Conservation (phyloP, 1,140 invertebrate genomes). For the Druon quercuslanigerum region DNA sequence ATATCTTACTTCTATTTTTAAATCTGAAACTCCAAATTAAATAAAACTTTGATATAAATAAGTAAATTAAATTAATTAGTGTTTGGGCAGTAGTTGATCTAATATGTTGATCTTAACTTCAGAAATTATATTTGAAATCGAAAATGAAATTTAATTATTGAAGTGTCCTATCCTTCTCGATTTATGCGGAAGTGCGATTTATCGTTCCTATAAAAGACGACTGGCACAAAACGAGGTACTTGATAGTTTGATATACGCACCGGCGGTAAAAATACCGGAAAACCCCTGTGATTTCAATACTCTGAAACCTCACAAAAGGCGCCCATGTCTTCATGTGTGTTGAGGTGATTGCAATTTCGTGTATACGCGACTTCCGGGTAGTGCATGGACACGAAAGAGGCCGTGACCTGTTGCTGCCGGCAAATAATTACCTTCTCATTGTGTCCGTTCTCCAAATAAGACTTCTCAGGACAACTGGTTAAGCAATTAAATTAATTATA, state of each 20-base stretch:
- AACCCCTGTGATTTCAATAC: constrained; percentile 16
- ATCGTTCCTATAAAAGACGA: not conserved
- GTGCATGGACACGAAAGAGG: constrained; percentile 53
- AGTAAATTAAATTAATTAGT: too few species aligned
- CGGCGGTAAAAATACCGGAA: constrained; percentile 29
- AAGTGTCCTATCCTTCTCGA: too few species aligned
- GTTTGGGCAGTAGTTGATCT: too few species aligned
- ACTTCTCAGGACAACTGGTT: constrained; percentile 13
- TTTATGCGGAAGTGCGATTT: too few species aligned
- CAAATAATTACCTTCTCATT: constrained; percentile 59
- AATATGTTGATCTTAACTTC: too few species aligned
- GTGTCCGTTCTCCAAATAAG: constrained; percentile 49
- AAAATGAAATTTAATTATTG: too few species aligned
- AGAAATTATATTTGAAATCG: too few species aligned
- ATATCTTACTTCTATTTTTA: too few species aligned
- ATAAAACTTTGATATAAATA: too few species aligned
- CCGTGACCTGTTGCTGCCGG: constrained; percentile 64
- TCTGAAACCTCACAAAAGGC: constrained; percentile 4
- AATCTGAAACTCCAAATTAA: too few species aligned
- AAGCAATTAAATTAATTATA: not conserved
- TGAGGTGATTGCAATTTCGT: constrained; percentile 52
- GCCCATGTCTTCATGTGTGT: constrained; percentile 46
- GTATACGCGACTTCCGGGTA: constrained; percentile 55
- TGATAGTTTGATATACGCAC: constrained; percentile 19
- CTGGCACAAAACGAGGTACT: constrained; percentile 1